Base-by-base conservation (phyloP, 2,888 invertebrate genomes). In the Machimus rusticus region DNA sequence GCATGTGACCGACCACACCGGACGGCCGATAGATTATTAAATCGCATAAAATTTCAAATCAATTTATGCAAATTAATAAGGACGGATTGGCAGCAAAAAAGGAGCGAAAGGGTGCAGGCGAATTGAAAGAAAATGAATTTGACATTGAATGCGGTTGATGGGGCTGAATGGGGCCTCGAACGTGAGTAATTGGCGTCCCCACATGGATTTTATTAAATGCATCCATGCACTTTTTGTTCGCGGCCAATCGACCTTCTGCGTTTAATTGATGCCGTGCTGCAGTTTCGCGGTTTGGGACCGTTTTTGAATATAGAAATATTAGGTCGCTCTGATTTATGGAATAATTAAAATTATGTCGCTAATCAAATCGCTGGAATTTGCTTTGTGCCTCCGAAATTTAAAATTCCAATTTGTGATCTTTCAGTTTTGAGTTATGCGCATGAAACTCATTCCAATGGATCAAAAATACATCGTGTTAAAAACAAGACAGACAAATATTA, bases 11-110 rank as follows among this genome's bases (percentile, higher is more conserved):
- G 23, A 34, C 1, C 37, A 37, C 37, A 55, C 55, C 39, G 66
- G 43, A 66, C 66, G 82, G 39, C 5, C 74, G 74, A 74, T 74
- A 66, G 82, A 85, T 85, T 85, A 85, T 85, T 85, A 74, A 74
- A 85, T 85, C 74, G 46, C 85, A 85, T 85, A 85, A 85, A 85
- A 85, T 85, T 85, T 92, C 92, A 92, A 92, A 92, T 92, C 92
- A 92, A 92, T 92, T 92, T 92, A 92, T 92, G 92, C 91, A 92
- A 92, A 92, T 92, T 92, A 91, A 92, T 92, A 91, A 91, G 90
- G 89, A 89, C 57, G 28, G 76, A 74, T 76, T 85, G 85, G 43
- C 85, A 85, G 74, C 43, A 66, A 19, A 79, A 43, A 31, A 46
- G 74, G 46, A 23, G 16, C 34, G 37, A 74, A 74, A 74, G 85